Conservation (phyloP, 2,113 vertebrate genomes). For the Cariama cristata region DNA sequence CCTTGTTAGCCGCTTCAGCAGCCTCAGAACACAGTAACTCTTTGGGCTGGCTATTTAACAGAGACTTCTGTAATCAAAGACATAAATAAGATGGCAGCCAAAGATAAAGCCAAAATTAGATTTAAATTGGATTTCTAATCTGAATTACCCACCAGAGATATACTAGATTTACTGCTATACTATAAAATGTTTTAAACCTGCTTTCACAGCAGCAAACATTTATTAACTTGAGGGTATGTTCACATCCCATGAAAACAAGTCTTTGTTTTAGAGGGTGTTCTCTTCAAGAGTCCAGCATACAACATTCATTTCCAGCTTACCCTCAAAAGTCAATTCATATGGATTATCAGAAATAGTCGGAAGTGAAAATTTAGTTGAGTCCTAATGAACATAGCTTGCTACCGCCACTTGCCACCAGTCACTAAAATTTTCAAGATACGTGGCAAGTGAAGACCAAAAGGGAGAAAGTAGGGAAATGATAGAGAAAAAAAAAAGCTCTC, state of each 20-base stretch:
- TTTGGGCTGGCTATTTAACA: background rate
- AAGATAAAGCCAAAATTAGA: background rate
- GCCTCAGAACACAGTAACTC: background rate
- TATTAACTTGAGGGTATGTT: background rate
- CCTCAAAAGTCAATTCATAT: background rate
- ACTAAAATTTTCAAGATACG: background rate
- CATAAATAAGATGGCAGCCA: background rate
- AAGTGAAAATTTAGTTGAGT: background rate
- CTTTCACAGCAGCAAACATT: background rate
- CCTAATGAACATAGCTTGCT: background rate
- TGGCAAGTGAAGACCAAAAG: background rate
- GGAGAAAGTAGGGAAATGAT: background rate
- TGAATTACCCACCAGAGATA: background rate
- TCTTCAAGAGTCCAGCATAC: background rate
- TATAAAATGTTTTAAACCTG: background rate
- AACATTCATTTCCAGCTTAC: background rate
- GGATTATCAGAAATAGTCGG: background rate
- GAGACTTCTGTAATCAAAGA: background rate
- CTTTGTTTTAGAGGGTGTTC: background rate
- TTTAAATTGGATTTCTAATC: slow-evolving; percentile 9
- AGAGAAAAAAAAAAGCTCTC: background rate
- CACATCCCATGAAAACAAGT: background rate
- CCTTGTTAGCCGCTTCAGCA: background rate
- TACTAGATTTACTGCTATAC: background rate
- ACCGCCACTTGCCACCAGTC: background rate